phyloP scores from a whole-genome alignment of 2,113 vertebrate species.

The Physeter macrocephalus region DNA sequence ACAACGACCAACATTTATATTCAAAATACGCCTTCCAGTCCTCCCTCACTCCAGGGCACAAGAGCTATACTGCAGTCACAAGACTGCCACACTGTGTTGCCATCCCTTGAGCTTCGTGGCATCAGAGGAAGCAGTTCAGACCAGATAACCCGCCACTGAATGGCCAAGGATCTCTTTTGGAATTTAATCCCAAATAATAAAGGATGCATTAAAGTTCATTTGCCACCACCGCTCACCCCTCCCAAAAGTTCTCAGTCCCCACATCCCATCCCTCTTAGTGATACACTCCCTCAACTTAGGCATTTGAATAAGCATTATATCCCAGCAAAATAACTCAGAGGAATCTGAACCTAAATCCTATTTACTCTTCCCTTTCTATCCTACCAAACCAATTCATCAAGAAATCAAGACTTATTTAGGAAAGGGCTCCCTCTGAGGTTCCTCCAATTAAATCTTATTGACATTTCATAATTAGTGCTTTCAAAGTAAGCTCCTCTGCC shows the following conservation, averaged over 20 bases:
- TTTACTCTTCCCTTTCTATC: background rate
- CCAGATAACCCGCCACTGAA: background rate
- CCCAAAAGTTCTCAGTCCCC: background rate
- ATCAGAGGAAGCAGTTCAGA: background rate
- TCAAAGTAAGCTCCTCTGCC: slow-evolving; percentile 24
- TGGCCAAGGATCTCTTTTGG: background rate
- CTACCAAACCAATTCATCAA: background rate
- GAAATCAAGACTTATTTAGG: slow-evolving; percentile 17
- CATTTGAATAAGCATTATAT: background rate
- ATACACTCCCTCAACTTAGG: background rate
- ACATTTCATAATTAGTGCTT: slow-evolving; percentile 25
- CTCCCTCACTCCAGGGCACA: background rate
- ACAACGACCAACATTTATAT: background rate
- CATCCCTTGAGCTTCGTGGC: background rate
- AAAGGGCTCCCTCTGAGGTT: slow-evolving; percentile 31
- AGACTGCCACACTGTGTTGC: rapidly evolving
- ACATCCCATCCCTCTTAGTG: background rate
- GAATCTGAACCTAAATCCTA: slow-evolving; percentile 8
- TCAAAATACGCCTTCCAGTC: slow-evolving; percentile 25
- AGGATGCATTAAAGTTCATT: slow-evolving; percentile 25
- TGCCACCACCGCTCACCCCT: background rate
- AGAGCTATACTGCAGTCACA: background rate
- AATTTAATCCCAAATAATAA: slow-evolving; percentile 17
- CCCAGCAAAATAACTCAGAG: background rate
- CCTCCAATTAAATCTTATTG: slow-evolving; percentile 23